Percentiles rank a stretch among this genome's conserved stretches.
Conservation (phyloP, 2,888 invertebrate species). For the Zaprionus obscuricornis region DNA sequence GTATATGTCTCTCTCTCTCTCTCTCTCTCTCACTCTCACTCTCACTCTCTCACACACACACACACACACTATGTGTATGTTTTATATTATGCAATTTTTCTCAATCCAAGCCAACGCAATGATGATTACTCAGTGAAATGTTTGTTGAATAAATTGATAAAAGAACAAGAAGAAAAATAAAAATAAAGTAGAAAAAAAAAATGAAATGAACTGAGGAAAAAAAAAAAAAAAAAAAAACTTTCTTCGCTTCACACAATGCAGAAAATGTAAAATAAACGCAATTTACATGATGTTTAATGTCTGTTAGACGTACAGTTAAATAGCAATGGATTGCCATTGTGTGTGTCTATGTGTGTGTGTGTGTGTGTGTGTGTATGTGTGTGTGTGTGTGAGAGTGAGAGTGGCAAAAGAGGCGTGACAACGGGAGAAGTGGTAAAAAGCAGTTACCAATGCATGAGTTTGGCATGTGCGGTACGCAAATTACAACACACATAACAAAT, state of each 20-base stretch:
- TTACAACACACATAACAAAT: conserved; percentile 75
- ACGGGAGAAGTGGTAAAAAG: no score
- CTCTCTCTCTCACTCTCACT: no score
- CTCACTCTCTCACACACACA: no score
- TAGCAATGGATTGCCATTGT: conserved; percentile 4
- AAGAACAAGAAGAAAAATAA: conserved; percentile 7
- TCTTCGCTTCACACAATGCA: no score
- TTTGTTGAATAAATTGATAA: conserved; percentile 42
- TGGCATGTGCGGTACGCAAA: conserved; percentile 61
- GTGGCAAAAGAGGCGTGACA: neutral
- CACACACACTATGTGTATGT: no score
- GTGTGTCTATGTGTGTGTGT: neutral
- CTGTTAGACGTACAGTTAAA: conserved; percentile 31
- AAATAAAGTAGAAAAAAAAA: no score
- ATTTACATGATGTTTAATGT: conserved; percentile 70
- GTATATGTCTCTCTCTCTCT: no score
- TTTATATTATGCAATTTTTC: conserved; percentile 30
- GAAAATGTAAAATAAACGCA: conserved; percentile 51
- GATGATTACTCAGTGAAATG: conserved; percentile 32
- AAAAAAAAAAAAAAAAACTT: no score
- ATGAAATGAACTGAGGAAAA: no score
- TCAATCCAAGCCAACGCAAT: conserved; percentile 9
- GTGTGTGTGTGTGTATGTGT: conserved; percentile 8
- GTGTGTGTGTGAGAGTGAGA: neutral
- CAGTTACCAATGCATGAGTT: conserved; percentile 2